A percentile compares a stretch with the other conserved stretches of the same genome.
Conservation (phyloP, 2,888 invertebrate genomes). For the Ephialtes manifestator region DNA sequence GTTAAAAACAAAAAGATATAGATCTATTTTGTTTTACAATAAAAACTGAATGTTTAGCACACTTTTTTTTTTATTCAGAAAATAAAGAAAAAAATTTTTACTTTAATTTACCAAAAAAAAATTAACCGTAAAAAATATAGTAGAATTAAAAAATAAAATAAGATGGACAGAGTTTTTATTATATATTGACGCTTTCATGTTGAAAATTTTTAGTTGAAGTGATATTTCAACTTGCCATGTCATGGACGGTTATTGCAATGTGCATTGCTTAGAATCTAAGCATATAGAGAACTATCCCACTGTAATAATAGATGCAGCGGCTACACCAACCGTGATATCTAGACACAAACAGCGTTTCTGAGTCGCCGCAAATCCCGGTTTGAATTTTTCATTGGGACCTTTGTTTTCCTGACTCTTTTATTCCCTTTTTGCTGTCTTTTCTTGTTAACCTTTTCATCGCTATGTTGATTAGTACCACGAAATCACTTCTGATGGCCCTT, state of each 20-base stretch:
- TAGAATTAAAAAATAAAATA: no score
- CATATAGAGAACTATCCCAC: constrained; percentile 73
- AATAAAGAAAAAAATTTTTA: no score
- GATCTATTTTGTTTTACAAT: no score
- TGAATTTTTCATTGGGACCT: constrained; percentile 80
- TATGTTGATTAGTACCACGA: neutral
- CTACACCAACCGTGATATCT: constrained; percentile 76
- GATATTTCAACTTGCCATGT: neutral
- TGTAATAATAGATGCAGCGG: constrained; percentile 82
- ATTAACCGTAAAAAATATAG: neutral
- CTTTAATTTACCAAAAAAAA: no score
- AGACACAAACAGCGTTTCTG: constrained; percentile 80
- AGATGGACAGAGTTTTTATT: no score
- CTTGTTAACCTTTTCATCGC: neutral
- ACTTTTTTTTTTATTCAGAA: no score
- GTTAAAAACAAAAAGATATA: no score
- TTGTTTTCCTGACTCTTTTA: constrained; percentile 75
- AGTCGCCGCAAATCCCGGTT: constrained; percentile 79
- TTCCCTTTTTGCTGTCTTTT: constrained; percentile 75
- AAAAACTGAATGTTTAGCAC: no score
- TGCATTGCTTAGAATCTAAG: constrained; percentile 20
- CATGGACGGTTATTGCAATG: neutral
- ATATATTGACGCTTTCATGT: neutral
- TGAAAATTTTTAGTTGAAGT: no score
- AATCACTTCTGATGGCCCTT: no score